Percentiles rank a stretch among this genome's conserved stretches.
phyloP scores from a whole-genome alignment of 2,113 vertebrate genomes.

The Bambusicola thoracicus region DNA sequence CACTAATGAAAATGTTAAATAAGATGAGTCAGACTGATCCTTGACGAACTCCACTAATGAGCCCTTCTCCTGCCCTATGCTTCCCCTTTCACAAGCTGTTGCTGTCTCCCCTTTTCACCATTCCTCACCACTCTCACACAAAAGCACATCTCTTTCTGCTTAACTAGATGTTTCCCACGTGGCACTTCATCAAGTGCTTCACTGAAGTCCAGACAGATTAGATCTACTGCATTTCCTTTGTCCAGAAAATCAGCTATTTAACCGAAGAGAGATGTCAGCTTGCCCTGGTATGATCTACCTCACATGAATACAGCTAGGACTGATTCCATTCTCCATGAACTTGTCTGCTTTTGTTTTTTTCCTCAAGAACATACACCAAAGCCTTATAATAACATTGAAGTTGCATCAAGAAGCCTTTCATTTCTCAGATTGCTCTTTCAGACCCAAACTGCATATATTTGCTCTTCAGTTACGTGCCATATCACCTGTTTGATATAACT shows the following conservation, averaged over 20 bases:
- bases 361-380: neutral
- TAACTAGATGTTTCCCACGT: conserved; percentile 64
- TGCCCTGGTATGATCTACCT: neutral
- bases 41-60: conserved; percentile 65
- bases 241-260: neutral
- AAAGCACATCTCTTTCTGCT: conserved; percentile 8
- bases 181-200: conserved; percentile 31
- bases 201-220: conserved; percentile 42
- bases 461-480: neutral
- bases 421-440: neutral
- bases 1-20: conserved; percentile 74
- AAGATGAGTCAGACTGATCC: conserved; percentile 70
- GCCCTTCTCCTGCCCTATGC: conserved; percentile 65
- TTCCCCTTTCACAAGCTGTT: conserved; percentile 49
- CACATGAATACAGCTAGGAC: neutral
- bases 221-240: conserved; percentile 21
- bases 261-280: neutral
- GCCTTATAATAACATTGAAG: conserved; percentile 21
- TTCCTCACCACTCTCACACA: conserved; percentile 52
- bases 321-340: neutral
- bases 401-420: neutral
- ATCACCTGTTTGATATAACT: conserved; percentile 23
- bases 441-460: neutral
- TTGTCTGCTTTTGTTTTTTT: neutral
- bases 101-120: conserved; percentile 65